These are phyloP conservation scores for Mus spicilegus DNA, from an alignment of 2,113 vertebrate species.

Conservation along the genomic window DNA sequence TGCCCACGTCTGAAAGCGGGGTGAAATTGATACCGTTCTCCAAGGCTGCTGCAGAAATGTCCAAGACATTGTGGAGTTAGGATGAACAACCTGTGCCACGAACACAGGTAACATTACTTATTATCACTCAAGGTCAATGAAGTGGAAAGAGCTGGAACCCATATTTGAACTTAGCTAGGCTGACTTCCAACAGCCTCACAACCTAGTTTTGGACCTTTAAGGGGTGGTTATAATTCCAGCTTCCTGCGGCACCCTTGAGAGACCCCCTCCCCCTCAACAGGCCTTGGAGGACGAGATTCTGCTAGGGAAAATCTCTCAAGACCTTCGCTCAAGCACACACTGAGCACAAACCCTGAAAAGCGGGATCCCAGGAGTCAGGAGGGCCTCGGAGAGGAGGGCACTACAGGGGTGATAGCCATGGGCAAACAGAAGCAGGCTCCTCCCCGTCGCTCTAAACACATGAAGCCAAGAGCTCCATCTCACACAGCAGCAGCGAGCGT, in stretches of 20 bases:
- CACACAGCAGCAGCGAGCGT: too few species aligned
- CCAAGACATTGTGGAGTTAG: background rate
- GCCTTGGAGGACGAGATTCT: background rate
- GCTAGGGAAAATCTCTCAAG: background rate
- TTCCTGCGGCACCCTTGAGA: background rate
- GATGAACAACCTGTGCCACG: background rate
- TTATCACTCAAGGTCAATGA: background rate
- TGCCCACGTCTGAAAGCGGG: background rate
- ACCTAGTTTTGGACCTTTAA: background rate
- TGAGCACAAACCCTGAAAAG: background rate
- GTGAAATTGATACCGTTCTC: background rate
- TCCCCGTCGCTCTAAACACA: rapidly evolving
- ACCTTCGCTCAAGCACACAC: background rate
- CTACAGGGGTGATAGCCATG: rapidly evolving
- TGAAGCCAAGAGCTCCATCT: background rate
- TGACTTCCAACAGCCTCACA: background rate
- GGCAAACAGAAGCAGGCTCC: background rate
- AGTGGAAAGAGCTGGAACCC: background rate
- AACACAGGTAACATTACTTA: background rate
- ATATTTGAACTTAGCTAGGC: background rate
- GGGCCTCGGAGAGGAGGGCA: background rate
- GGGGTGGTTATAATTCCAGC: background rate
- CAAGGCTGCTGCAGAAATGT: background rate
- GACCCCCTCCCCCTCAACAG: too few species aligned
- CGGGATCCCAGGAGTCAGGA: background rate